These are phyloP conservation scores for Dromiciops gliroides DNA, from an alignment of 2,113 vertebrate species.

Conservation along the genomic window DNA sequence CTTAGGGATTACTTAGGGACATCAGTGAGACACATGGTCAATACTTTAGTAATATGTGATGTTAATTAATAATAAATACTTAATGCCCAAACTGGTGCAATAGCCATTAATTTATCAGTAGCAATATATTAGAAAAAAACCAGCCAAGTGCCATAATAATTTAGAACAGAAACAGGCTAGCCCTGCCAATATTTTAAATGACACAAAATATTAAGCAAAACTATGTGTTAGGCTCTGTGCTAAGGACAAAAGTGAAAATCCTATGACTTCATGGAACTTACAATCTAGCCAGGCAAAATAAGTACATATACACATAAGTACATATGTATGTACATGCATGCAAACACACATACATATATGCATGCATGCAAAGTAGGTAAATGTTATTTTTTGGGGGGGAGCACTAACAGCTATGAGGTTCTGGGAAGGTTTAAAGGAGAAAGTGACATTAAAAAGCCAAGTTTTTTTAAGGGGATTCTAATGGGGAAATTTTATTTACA, in stretches of 20 bases:
- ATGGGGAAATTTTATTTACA: background rate
- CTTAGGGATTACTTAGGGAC: no score
- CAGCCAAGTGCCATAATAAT: no score
- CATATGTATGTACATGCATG: no score
- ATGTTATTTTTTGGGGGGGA: background rate
- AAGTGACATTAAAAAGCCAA: background rate
- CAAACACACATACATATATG: no score
- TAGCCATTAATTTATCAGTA: no score
- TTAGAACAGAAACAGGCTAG: no score
- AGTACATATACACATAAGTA: background rate
- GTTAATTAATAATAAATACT: no score
- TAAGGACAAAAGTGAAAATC: background rate
- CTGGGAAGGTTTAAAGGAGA: background rate
- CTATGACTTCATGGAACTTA: background rate
- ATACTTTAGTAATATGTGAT: no score
- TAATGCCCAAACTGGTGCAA: no score
- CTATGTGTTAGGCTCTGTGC: background rate
- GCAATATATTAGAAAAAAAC: no score
- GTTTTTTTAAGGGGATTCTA: background rate
- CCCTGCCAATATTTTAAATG: no score
- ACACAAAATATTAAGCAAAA: background rate
- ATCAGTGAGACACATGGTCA: no score
- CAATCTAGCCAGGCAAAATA: background rate
- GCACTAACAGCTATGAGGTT: background rate
- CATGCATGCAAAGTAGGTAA: background rate